phyloP scores from a whole-genome alignment of 1,140 invertebrate genomes.

The Zophobas morio region DNA sequence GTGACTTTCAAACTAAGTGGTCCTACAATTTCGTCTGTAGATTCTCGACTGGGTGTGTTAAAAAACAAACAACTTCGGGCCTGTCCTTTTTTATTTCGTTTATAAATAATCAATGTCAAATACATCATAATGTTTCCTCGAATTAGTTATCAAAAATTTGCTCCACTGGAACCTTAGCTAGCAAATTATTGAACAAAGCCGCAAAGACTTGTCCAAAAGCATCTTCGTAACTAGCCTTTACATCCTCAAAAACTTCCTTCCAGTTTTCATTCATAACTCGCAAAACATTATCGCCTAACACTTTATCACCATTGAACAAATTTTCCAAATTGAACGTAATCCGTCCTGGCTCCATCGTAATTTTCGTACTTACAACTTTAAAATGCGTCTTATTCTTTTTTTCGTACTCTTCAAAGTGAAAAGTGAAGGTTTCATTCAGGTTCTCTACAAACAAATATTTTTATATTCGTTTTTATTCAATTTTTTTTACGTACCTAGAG shows the following conservation, averaged over 20 bases:
- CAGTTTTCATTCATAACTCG: slow-evolving; percentile 54
- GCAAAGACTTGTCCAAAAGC: slow-evolving; percentile 36
- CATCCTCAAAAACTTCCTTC: slow-evolving; percentile 51
- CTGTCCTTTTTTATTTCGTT: too few relatives aligned
- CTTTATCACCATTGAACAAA: slow-evolving; percentile 55
- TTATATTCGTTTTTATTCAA: too few relatives aligned
- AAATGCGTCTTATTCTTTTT: slow-evolving; percentile 40
- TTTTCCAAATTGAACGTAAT: slow-evolving; percentile 47
- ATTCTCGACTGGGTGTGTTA: too few relatives aligned
- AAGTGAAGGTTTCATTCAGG: not conserved
- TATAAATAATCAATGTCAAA: too few relatives aligned
- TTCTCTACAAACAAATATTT: too few relatives aligned
- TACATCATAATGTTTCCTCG: too few relatives aligned
- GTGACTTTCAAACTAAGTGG: too few relatives aligned
- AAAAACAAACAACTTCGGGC: too few relatives aligned
- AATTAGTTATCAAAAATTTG: too few relatives aligned
- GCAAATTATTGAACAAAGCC: not conserved
- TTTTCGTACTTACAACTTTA: slow-evolving; percentile 1
- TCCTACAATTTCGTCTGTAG: too few relatives aligned
- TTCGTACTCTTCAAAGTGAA: slow-evolving; percentile 42
- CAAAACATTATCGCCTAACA: slow-evolving; percentile 52
- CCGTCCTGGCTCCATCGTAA: slow-evolving; percentile 24
- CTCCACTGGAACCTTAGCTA: not conserved
- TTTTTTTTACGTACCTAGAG: too few relatives aligned
- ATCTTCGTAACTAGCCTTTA: slow-evolving; percentile 35